phyloP scores from a whole-genome alignment of 2,888 invertebrate genomes.

The Nemapogon koenigi region DNA sequence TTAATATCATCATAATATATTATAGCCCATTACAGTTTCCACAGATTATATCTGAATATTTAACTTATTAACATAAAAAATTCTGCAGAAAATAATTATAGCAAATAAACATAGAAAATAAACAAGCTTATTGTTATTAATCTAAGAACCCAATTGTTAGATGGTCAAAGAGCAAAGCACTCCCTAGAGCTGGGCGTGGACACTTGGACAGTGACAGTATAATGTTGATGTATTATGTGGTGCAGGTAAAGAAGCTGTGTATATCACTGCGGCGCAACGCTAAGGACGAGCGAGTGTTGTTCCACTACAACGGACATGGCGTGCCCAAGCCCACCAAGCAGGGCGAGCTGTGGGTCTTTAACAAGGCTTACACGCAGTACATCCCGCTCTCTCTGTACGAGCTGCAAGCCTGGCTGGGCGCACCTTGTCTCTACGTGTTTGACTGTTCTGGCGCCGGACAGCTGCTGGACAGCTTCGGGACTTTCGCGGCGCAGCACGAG shows the following conservation, averaged over 20 bases:
- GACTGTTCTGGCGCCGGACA: slow-evolving; percentile 99
- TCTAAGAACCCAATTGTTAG: too few relatives aligned
- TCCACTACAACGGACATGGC: slow-evolving; percentile 99
- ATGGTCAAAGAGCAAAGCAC: too few relatives aligned
- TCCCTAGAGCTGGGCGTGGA: too few relatives aligned
- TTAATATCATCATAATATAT: too few relatives aligned
- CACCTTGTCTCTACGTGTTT: slow-evolving; percentile 98
- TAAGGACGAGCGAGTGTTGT: slow-evolving; percentile 96
- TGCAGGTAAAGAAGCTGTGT: slow-evolving; percentile 90
- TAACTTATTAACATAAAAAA: too few relatives aligned
- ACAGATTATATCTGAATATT: too few relatives aligned
- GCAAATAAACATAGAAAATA: too few relatives aligned
- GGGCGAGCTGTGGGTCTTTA: slow-evolving; percentile 99
- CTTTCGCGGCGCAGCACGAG: slow-evolving; percentile 91
- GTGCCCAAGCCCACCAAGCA: slow-evolving; percentile 97
- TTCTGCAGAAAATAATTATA: too few relatives aligned
- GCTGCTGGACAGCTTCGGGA: slow-evolving; percentile 89
- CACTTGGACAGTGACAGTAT: too few relatives aligned
- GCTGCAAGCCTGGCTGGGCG: slow-evolving; percentile 99
- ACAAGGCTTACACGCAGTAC: slow-evolving; percentile 97
- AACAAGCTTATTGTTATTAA: too few relatives aligned
- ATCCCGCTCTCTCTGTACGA: slow-evolving; percentile 98
- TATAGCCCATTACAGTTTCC: too few relatives aligned
- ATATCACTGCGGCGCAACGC: slow-evolving; percentile 93
- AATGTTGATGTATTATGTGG: too few relatives aligned